Evolutionary conservation across 30 jellyfish, hydroid and myxozoan species (phyloP), one percentile per base, ranked within the genome.

Genomic region (Turritopsis rubra): DNA sequence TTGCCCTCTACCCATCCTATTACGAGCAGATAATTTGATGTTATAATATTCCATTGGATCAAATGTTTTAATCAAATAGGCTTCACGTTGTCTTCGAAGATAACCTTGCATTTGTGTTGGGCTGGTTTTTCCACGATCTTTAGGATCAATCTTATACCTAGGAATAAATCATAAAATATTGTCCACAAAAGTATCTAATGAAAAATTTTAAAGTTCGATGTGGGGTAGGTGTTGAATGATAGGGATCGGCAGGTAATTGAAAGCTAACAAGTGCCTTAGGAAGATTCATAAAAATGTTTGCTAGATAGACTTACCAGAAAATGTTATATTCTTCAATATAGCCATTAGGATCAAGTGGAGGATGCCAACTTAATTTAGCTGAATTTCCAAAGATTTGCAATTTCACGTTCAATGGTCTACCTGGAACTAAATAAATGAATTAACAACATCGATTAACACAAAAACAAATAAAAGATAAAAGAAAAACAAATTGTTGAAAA

Each of bases 261-360:
- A n/a, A n/a, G n/a, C n/a, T n/a, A n/a, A n/a, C n/a, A n/a, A n/a
- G n/a, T n/a, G n/a, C n/a, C n/a, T n/a, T n/a, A n/a, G n/a, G n/a
- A n/a, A n/a, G n/a, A n/a, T n/a, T n/a, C n/a, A n/a, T n/a, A n/a
- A n/a, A n/a, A n/a, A n/a, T n/a, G n/a, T n/a, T n/a, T n/a, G n/a
- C n/a, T n/a, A n/a, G n/a, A n/a, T n/a, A n/a, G 60, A 41, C 60
- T 41, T 25, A 52, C 88, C 88, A 82, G 53, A 70, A 18, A 82
- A 82, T 29, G 30, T 82, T 85, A 28, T 82, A 82, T 66, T 68
- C 72, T 26, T 82, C 88, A 5, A 90, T 85, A 25, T 71, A 53
- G 53, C 98, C 98, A 75, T 87, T 86, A 21, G 98, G 94, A 73
- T 82, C 79, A 28, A 92, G 73, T 7, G 98, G 98, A 0, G 98